Conservation (phyloP, 2,113 vertebrate genomes). For the Carassius gibelio region DNA sequence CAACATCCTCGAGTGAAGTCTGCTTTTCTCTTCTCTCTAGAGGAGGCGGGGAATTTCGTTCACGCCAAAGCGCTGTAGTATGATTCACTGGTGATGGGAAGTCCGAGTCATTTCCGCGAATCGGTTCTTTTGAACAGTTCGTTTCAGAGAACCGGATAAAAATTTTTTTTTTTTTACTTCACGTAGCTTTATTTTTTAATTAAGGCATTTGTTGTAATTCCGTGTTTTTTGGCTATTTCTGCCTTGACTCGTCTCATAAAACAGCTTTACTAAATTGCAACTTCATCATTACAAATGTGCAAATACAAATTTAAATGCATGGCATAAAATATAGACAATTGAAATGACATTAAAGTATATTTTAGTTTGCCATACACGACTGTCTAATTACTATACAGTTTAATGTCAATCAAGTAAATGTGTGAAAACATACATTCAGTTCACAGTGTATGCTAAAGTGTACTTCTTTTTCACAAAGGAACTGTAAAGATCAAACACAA, state of each 20-base stretch:
- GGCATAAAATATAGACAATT: background rate
- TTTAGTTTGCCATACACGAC: background rate
- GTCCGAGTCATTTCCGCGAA: background rate
- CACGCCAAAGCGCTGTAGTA: background rate
- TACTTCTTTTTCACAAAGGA: background rate
- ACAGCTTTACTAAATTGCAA: too few species aligned
- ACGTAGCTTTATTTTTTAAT: too few species aligned
- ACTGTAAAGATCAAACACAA: background rate
- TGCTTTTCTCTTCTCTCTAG: conserved; percentile 3
- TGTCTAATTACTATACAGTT: background rate
- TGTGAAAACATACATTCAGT: background rate
- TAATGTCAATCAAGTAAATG: background rate
- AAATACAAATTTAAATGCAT: background rate
- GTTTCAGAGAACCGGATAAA: background rate
- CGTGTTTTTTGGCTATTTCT: too few species aligned
- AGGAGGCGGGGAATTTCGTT: conserved; percentile 21
- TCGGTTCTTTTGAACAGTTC: background rate
- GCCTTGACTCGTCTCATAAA: too few species aligned
- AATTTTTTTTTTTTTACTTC: too few species aligned
- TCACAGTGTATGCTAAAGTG: background rate
- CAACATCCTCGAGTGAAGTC: conserved; percentile 6
- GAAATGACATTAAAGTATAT: background rate
- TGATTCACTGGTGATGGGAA: background rate
- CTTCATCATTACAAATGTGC: background rate
- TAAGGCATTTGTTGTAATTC: too few species aligned